A percentile compares a stretch with the other conserved stretches of the same genome.
Evolutionary conservation across 1,140 invertebrate genomes (phyloP).

Genomic region (Mesaphorura yosii): DNA sequence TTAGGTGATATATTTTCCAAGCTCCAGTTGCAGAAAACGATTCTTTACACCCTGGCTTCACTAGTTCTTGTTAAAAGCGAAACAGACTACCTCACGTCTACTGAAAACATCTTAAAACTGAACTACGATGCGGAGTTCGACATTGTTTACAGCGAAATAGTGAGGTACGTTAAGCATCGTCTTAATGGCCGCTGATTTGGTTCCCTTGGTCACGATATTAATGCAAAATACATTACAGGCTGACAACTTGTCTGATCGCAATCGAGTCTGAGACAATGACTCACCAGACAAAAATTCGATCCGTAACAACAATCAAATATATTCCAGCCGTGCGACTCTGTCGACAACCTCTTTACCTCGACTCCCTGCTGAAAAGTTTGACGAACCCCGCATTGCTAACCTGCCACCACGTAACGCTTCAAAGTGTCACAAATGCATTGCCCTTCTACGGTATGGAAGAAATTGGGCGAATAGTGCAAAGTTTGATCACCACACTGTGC

Average conservation of each 20-base stretch:
- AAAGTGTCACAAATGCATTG: not conserved
- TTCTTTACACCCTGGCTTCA: constrained; percentile 63
- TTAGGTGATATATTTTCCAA: constrained; percentile 59
- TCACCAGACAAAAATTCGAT: not conserved
- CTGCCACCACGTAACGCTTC: not conserved
- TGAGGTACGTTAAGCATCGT: not conserved
- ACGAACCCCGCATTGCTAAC: not conserved
- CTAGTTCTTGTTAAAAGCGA: constrained; percentile 58
- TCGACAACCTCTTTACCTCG: constrained; percentile 12
- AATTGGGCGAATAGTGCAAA: not conserved
- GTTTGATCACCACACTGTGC: too few relatives aligned
- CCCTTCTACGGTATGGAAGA: constrained; percentile 30
- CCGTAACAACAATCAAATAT: not conserved
- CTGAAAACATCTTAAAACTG: constrained; percentile 70
- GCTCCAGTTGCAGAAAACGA: constrained; percentile 79
- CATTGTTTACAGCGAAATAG: constrained; percentile 43
- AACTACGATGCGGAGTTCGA: constrained; percentile 52
- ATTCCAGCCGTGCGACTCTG: constrained; percentile 3
- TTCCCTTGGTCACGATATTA: too few relatives aligned
- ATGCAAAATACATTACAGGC: not conserved
- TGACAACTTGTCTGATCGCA: not conserved
- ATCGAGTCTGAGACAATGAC: not conserved
- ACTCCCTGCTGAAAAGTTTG: not conserved
- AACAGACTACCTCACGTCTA: constrained; percentile 52
- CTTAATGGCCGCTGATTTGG: too few relatives aligned